Percentiles rank a stretch among this genome's conserved stretches.
These are phyloP conservation scores for Acanthosepion esculentum DNA, from an alignment of 2,888 invertebrate genomes.

Conservation along the genomic window DNA sequence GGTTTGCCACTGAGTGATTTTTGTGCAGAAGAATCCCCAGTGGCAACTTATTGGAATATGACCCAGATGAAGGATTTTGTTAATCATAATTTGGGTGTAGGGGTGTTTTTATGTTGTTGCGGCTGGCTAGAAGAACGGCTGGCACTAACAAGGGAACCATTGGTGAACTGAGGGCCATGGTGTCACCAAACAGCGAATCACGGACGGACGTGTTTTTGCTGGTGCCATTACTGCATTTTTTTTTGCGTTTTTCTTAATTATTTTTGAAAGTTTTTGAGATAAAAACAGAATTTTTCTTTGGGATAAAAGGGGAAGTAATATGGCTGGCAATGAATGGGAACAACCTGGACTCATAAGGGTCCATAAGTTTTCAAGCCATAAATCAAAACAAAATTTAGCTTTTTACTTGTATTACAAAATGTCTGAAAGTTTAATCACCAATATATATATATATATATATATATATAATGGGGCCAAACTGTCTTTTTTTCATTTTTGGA, in stretches of 20 bases:
- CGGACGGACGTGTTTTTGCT: conserved; percentile 33
- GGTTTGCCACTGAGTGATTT: neutral
- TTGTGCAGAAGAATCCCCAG: neutral
- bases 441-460: neutral
- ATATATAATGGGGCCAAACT: conserved; percentile 8
- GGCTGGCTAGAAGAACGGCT: neutral
- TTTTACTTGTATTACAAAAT: neutral
- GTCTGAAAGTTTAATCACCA: neutral
- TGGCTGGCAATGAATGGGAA: neutral
- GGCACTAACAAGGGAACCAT: neutral
- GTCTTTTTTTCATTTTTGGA: neutral
- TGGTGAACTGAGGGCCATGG: neutral
- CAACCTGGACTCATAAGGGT: neutral
- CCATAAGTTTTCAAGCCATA: neutral
- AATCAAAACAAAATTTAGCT: neutral
- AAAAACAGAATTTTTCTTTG: neutral
- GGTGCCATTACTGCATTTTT: conserved; percentile 33
- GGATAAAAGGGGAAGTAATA: neutral
- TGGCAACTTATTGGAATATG: neutral
- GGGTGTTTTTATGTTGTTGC: neutral
- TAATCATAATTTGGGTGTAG: neutral
- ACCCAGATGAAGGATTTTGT: conserved; percentile 4
- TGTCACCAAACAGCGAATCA: conserved; percentile 23
- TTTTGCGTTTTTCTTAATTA: neutral
- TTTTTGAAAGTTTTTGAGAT: neutral